phyloP scores from a whole-genome alignment of 1,140 invertebrate species.

The Trinorchestia longiramus region DNA sequence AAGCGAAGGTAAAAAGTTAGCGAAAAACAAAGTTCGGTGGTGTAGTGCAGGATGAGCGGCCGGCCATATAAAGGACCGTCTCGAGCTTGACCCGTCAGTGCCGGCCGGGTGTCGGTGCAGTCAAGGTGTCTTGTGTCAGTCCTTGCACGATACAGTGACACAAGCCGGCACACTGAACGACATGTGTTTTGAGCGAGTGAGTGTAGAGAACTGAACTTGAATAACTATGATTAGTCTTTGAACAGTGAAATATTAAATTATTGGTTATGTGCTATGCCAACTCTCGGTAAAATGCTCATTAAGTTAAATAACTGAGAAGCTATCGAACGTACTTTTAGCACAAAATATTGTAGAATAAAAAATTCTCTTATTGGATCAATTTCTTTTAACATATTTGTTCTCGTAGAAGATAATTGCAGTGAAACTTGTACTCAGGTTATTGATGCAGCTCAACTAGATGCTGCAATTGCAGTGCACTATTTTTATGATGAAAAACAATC shows the following conservation, averaged over 20 bases:
- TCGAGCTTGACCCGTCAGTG: neutral
- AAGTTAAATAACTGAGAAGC: neutral
- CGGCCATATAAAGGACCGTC: neutral
- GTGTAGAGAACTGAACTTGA: neutral
- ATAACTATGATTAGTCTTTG: neutral
- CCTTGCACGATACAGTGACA: neutral
- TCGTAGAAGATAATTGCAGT: too few species aligned
- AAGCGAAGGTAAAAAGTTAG: neutral
- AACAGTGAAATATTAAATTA: neutral
- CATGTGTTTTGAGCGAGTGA: neutral
- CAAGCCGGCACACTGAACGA: neutral
- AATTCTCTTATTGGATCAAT: too few species aligned
- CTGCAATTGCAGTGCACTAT: too few species aligned
- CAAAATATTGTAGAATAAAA: too few species aligned
- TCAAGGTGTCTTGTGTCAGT: neutral
- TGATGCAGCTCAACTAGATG: too few species aligned
- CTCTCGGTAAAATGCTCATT: neutral
- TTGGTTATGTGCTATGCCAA: neutral
- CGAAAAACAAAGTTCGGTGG: neutral
- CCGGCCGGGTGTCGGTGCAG: conserved; percentile 1
- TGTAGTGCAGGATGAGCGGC: neutral
- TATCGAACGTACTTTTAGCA: neutral
- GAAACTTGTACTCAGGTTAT: too few species aligned
- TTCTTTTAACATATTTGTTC: too few species aligned
- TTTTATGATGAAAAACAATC: too few species aligned